Conservation (phyloP, 2,797 vertebrate species). For the Danio aesculapii region DNA sequence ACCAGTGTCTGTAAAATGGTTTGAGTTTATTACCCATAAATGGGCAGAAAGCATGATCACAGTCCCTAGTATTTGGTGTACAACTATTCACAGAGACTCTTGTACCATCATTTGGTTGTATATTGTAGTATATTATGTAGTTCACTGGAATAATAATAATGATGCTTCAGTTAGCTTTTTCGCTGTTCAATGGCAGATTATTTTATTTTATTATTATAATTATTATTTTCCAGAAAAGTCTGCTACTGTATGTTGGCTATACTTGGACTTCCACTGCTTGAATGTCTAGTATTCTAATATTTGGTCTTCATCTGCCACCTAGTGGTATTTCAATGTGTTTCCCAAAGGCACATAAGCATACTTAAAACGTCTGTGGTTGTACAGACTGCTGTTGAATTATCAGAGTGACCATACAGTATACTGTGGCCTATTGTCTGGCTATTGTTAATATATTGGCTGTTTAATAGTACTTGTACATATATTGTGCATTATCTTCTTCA, state of each 20-base stretch:
- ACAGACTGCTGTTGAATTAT: background rate
- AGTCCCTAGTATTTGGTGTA: background rate
- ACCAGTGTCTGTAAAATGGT: too few relatives aligned
- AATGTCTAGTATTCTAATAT: background rate
- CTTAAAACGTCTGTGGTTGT: background rate
- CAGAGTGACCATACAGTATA: too few relatives aligned
- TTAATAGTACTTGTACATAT: too few relatives aligned
- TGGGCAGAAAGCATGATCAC: background rate
- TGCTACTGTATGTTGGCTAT: too few relatives aligned
- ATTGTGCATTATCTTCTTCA: too few relatives aligned
- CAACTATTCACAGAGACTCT: background rate
- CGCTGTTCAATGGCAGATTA: too few relatives aligned
- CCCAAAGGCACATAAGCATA: background rate
- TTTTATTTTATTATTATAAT: too few relatives aligned
- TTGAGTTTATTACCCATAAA: background rate
- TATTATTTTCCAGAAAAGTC: too few relatives aligned
- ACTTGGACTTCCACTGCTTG: too few relatives aligned
- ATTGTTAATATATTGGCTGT: too few relatives aligned
- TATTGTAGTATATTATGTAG: background rate
- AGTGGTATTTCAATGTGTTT: background rate
- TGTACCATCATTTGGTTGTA: background rate
- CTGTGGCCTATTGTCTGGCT: too few relatives aligned
- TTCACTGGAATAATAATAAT: too few relatives aligned
- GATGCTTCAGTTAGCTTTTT: background rate
- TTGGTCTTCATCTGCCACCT: slow-evolving; percentile 45